phyloP scores from a whole-genome alignment of 2,888 invertebrate genomes.

The Acleris laterana region DNA sequence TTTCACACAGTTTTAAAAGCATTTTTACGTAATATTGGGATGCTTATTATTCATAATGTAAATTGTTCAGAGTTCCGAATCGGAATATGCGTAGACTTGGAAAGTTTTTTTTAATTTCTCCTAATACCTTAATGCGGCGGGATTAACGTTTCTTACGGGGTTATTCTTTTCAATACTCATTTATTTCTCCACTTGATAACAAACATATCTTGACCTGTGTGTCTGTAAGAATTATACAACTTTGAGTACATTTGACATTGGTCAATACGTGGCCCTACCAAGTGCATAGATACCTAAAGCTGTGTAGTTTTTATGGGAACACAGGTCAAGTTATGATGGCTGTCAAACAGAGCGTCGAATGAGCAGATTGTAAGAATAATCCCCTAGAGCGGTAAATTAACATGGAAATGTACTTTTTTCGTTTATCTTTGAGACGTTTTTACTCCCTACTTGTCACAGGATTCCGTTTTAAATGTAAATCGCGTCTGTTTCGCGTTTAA shows the following conservation, averaged over 20 bases:
- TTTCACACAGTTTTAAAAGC: constrained; percentile 52
- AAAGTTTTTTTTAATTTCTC: constrained; percentile 53
- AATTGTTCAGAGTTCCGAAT: constrained; percentile 75
- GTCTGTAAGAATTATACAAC: too few relatives aligned
- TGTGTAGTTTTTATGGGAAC: too few relatives aligned
- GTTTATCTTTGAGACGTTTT: constrained; percentile 42
- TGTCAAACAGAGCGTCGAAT: too few relatives aligned
- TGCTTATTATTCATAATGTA: constrained; percentile 75
- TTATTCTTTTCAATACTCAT: too few relatives aligned
- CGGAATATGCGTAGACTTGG: constrained; percentile 55
- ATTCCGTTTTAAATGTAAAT: constrained; percentile 33
- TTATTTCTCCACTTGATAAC: too few relatives aligned
- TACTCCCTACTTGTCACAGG: constrained; percentile 27
- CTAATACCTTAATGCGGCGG: constrained; percentile 53
- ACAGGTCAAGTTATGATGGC: too few relatives aligned
- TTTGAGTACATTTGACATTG: too few relatives aligned
- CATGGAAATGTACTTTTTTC: constrained; percentile 61
- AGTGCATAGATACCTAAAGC: too few relatives aligned
- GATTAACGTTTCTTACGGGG: constrained; percentile 55
- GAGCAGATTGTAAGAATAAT: too few relatives aligned
- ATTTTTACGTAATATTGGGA: constrained; percentile 50
- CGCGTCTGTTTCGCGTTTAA: constrained; percentile 25
- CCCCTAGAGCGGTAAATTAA: constrained; percentile 49
- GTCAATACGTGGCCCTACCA: too few relatives aligned
- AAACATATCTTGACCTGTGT: too few relatives aligned